A percentile compares a stretch with the other conserved stretches of the same genome.
Evolutionary conservation across 2,113 vertebrate species (phyloP).

Genomic region (Microcebus jonahi): DNA sequence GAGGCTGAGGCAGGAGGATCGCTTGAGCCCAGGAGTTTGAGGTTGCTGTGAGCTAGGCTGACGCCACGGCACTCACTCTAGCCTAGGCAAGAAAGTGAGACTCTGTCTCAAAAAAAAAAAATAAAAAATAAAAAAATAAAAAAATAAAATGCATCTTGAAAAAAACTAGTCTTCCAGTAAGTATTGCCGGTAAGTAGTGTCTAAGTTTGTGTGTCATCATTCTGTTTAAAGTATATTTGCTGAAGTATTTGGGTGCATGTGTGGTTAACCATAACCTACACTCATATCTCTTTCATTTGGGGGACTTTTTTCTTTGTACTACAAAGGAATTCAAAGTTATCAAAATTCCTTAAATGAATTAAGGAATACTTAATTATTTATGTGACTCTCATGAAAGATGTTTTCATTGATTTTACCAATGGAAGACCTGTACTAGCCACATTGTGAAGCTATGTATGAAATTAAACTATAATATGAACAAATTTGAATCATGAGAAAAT

Average conservation of each 20-base stretch:
- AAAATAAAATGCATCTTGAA: too few relatives aligned
- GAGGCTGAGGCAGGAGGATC: too few relatives aligned
- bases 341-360: conserved; percentile 78
- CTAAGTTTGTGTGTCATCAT: conserved; percentile 72
- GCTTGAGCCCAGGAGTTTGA: too few relatives aligned
- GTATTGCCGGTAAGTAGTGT: conserved; percentile 68
- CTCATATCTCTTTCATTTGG: conserved; percentile 72
- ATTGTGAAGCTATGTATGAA: conserved; percentile 70
- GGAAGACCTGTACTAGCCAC: conserved; percentile 71
- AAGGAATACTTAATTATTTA: conserved; percentile 79
- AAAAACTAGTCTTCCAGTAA: conserved; percentile 64
- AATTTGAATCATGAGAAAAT: conserved; percentile 67
- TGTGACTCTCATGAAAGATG: conserved; percentile 87
- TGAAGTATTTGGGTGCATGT: conserved; percentile 66
- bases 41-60: too few relatives aligned
- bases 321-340: conserved; percentile 82
- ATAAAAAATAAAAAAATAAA: too few relatives aligned
- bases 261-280: conserved; percentile 67
- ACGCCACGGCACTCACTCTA: too few relatives aligned
- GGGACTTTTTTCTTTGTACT: conserved; percentile 81
- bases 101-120: too few relatives aligned
- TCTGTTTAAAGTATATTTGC: conserved; percentile 62
- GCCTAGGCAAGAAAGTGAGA: too few relatives aligned
- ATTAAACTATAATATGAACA: conserved; percentile 56
- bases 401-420: conserved; percentile 81